phyloP scores from a whole-genome alignment of 1,140 invertebrate species.

The Euwallacea similis region DNA sequence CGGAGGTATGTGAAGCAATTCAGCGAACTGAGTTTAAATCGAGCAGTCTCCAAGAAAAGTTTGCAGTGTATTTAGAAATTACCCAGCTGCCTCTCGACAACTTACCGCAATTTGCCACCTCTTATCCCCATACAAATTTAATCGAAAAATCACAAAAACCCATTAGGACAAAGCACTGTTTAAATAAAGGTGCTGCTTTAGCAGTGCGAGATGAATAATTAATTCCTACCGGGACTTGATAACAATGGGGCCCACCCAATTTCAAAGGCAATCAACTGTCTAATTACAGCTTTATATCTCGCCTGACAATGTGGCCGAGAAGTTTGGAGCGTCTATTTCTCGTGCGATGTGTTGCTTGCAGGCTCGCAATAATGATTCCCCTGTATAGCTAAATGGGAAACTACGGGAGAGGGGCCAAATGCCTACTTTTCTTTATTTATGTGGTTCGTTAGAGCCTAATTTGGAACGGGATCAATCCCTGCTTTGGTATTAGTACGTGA shows the following conservation, averaged over 20 bases:
- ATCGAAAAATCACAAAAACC: constrained; percentile 1
- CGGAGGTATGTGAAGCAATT: constrained; percentile 16
- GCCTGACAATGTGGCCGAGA: constrained; percentile 26
- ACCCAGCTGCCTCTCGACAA: not conserved
- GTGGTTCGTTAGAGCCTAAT: constrained; percentile 14
- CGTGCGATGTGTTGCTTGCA: constrained; percentile 17
- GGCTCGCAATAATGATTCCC: constrained; percentile 17
- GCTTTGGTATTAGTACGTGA: not conserved
- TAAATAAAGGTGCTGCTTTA: too few relatives aligned
- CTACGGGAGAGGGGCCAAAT: constrained; percentile 6
- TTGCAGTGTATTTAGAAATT: constrained; percentile 5
- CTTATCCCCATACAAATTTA: not conserved
- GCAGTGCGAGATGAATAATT: not conserved
- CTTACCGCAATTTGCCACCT: not conserved
- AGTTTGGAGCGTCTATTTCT: constrained; percentile 27
- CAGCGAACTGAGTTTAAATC: constrained; percentile 19
- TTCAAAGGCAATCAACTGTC: constrained; percentile 27
- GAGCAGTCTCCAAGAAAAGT: constrained; percentile 16
- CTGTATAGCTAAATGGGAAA: constrained; percentile 17
- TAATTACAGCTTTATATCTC: constrained; percentile 30
- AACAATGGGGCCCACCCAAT: constrained; percentile 18
- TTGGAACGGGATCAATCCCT: constrained; percentile 6
- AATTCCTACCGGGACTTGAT: not conserved
- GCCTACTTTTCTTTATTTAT: constrained; percentile 11
- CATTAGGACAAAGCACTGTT: not conserved